Conservation (phyloP, 2,797 vertebrate species). For the Lophotriccus pileatus region DNA sequence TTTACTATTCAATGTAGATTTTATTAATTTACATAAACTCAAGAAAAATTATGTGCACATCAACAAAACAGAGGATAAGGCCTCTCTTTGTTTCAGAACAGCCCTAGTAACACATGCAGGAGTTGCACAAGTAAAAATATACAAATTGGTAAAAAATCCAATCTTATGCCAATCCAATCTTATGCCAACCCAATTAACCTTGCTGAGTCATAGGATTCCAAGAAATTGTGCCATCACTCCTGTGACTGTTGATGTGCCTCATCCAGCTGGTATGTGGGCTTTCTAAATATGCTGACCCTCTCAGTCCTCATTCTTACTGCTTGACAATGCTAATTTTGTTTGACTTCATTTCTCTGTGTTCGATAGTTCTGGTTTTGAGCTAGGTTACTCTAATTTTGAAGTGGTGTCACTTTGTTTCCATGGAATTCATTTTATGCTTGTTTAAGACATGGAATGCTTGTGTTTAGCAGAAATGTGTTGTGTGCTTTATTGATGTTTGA, state of each 20-base stretch:
- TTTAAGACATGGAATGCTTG: background rate
- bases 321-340: background rate
- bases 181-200: background rate
- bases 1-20: background rate
- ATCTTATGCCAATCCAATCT: background rate
- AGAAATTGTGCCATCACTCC: background rate
- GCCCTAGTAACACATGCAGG: background rate
- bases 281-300: background rate
- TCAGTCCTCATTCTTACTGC: background rate
- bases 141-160: background rate
- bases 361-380: background rate
- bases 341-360: background rate
- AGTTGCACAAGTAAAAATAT: background rate
- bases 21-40: background rate
- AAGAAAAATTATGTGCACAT: background rate
- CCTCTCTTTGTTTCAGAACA: background rate
- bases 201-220: background rate
- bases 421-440: background rate
- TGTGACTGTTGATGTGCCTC: constrained; percentile 11
- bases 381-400: background rate
- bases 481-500: constrained; percentile 21
- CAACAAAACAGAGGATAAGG: background rate
- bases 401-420: background rate
- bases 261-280: constrained; percentile 1
- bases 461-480: background rate